Percentiles rank a stretch among this genome's conserved stretches.
These are phyloP conservation scores for Melanotaenia trifasciata DNA, from an alignment of 2,797 vertebrate species.

Conservation along the genomic window DNA sequence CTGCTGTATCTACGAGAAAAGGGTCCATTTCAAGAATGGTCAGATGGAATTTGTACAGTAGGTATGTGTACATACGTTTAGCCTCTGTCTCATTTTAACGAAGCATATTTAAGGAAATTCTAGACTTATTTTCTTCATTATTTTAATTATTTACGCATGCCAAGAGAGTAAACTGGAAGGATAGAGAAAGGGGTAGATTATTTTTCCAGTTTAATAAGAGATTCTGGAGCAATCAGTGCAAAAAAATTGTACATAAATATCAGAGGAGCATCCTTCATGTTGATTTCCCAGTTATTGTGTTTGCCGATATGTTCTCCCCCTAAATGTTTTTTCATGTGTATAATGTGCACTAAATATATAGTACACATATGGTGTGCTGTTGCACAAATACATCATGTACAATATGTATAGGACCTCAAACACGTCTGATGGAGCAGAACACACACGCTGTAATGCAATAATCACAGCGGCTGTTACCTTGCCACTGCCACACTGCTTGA, in stretches of 20 bases:
- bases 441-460: slow-evolving; percentile 33
- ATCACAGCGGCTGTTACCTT: slow-evolving; percentile 61
- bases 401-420: slow-evolving; percentile 4
- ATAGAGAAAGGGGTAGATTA: neutral
- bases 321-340: neutral
- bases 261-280: neutral
- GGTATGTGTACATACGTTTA: too few relatives aligned
- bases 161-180: neutral
- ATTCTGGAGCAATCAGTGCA: neutral
- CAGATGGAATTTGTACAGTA: too few relatives aligned
- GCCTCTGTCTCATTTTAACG: too few relatives aligned
- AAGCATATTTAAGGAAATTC: too few relatives aligned
- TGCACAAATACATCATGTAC: slow-evolving; percentile 2
- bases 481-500: slow-evolving; percentile 58
- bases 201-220: neutral
- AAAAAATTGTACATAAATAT: neutral
- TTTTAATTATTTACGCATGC: neutral
- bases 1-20: too few relatives aligned
- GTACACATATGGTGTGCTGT: slow-evolving; percentile 1
- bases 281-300: neutral
- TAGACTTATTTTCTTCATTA: too few relatives aligned
- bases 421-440: slow-evolving; percentile 25
- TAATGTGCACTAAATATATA: slow-evolving; percentile 6
- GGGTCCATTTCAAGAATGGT: too few relatives aligned
- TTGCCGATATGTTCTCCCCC: neutral